A percentile compares a stretch with the other conserved stretches of the same genome.
Evolutionary conservation across 2,797 vertebrate genomes (phyloP).

Genomic region (Sebastes hopkinsi): DNA sequence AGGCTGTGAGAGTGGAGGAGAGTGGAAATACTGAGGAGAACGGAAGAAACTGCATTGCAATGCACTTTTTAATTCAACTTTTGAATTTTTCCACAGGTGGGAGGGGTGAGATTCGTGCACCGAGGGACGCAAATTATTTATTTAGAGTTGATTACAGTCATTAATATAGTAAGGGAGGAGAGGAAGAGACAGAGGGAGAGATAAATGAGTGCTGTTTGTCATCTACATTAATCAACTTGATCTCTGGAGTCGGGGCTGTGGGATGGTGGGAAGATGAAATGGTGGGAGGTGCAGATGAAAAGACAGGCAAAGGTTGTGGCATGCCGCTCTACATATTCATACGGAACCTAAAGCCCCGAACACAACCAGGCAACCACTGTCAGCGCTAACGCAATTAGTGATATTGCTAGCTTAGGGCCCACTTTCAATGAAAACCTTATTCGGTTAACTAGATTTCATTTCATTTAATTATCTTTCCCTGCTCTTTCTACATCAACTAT

Average conservation of each 20-base stretch:
- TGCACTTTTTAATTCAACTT: conserved; percentile 58
- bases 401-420: conserved; percentile 4
- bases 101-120: conserved; percentile 58
- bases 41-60: conserved; percentile 44
- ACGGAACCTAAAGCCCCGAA: not conserved
- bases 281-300: conserved; percentile 41
- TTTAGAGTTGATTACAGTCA: conserved; percentile 77
- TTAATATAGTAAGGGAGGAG: conserved; percentile 73
- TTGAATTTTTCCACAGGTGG: conserved; percentile 59
- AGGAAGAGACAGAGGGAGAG: conserved; percentile 58
- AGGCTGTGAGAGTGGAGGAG: not conserved
- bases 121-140: conserved; percentile 74
- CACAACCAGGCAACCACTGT: not conserved
- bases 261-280: conserved; percentile 58
- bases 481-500: not conserved
- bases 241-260: conserved; percentile 49
- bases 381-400: not conserved
- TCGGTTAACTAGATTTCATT: not conserved
- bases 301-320: conserved; percentile 25
- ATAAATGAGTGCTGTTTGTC: conserved; percentile 70
- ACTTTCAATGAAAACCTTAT: conserved; percentile 4
- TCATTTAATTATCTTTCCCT: not conserved
- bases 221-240: conserved; percentile 73
- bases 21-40: not conserved
- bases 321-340: not conserved